These are phyloP conservation scores for Upupa epops DNA, from an alignment of 2,113 vertebrate genomes.

Conservation along the genomic window DNA sequence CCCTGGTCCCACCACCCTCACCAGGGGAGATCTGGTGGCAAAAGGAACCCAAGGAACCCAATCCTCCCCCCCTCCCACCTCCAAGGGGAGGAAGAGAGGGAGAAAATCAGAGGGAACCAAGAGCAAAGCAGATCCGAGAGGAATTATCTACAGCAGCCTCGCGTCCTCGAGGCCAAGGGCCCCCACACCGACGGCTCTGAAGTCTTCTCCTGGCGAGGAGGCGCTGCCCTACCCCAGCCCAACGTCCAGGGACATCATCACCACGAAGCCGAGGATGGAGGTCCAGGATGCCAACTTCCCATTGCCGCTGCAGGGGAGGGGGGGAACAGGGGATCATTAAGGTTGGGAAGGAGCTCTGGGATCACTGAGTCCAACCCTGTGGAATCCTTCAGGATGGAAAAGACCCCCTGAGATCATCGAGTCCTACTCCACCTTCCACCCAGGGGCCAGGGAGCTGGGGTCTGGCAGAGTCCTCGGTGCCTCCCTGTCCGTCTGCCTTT, in stretches of 20 bases:
- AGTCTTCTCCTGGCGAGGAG: neutral
- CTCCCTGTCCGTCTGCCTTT: accelerated
- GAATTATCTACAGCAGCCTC: neutral
- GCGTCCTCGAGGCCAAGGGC: neutral
- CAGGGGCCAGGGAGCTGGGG: neutral
- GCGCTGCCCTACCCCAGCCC: slow-evolving; percentile 82
- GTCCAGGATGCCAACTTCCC: slow-evolving; percentile 95
- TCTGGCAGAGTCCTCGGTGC: neutral
- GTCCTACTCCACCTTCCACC: no score
- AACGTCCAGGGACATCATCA: slow-evolving; percentile 98
- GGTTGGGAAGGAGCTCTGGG: no score
- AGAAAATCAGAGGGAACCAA: slow-evolving; percentile 51
- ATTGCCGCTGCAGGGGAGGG: slow-evolving; percentile 82
- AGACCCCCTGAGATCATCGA: no score
- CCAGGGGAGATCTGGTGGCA: neutral
- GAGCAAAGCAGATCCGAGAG: slow-evolving; percentile 11
- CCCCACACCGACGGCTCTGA: neutral
- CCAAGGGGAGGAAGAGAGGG: neutral
- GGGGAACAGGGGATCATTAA: neutral
- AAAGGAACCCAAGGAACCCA: neutral
- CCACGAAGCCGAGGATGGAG: slow-evolving; percentile 90
- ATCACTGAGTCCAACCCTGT: no score
- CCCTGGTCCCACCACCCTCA: neutral
- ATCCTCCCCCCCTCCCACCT: no score
- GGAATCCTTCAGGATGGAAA: no score